Percentiles rank a stretch among this genome's conserved stretches.
phyloP scores from a whole-genome alignment of 2,113 vertebrate genomes.

The Hylia prasina region DNA sequence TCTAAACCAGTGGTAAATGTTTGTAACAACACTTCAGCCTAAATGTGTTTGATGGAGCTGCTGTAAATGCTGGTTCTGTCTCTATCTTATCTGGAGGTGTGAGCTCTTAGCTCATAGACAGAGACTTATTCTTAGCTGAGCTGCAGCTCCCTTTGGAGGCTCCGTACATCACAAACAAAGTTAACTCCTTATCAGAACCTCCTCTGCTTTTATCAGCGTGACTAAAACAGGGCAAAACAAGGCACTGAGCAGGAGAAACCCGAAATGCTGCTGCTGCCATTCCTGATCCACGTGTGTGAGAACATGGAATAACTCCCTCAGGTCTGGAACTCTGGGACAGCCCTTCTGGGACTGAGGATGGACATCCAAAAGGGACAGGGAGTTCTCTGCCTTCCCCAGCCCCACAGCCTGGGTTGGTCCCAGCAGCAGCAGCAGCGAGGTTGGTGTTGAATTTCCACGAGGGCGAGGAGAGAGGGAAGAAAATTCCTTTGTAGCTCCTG shows the following conservation, averaged over 20 bases:
- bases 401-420: background rate
- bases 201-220: background rate
- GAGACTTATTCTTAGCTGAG: background rate
- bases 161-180: background rate
- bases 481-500: background rate
- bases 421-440: background rate
- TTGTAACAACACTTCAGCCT: background rate
- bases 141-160: background rate
- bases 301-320: background rate
- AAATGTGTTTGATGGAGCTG: background rate
- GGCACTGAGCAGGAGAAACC: background rate
- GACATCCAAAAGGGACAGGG: background rate
- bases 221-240: background rate
- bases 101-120: background rate
- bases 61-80: background rate
- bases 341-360: background rate
- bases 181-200: background rate
- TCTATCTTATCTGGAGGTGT: background rate
- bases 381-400: background rate
- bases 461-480: background rate
- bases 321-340: fast-evolving
- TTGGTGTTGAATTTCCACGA: background rate
- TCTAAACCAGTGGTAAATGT: background rate
- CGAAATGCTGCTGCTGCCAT: fast-evolving
- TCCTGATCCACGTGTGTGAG: fast-evolving